A percentile compares a stretch with the other conserved stretches of the same genome.
Conservation (phyloP, 2,888 invertebrate genomes). For the Archips crataeganus region DNA sequence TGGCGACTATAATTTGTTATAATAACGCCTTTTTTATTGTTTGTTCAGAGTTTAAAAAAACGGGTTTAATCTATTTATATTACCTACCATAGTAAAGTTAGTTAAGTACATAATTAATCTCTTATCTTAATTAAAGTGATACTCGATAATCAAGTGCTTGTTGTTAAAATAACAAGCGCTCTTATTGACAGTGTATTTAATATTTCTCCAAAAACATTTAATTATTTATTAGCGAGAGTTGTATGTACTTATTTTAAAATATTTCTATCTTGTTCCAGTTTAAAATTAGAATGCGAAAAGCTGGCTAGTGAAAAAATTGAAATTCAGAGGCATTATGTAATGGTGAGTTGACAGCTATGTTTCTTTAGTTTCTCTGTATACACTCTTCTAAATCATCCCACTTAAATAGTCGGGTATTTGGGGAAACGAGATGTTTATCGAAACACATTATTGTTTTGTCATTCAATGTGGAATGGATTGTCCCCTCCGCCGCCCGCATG, state of each 20-base stretch:
- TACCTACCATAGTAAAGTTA: background rate
- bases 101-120: constrained; percentile 17
- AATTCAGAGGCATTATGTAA: constrained; percentile 95
- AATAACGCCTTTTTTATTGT: background rate
- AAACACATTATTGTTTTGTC: constrained; percentile 60
- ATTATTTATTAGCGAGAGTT: constrained; percentile 22
- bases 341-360: constrained; percentile 87
- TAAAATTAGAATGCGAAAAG: constrained; percentile 96
- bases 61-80: background rate
- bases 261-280: constrained; percentile 82
- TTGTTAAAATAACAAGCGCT: constrained; percentile 19
- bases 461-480: constrained; percentile 64
- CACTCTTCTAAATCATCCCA: constrained; percentile 45
- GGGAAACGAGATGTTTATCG: constrained; percentile 61
- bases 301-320: constrained; percentile 95
- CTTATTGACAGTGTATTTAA: background rate
- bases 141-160: constrained; percentile 26
- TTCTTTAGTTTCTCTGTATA: constrained; percentile 16
- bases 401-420: constrained; percentile 56
- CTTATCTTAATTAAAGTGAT: constrained; percentile 22
- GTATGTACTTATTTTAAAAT: background rate
- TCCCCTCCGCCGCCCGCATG: constrained; percentile 70
- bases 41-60: no score
- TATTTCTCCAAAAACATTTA: constrained; percentile 16
- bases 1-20: background rate